These are phyloP conservation scores for Thaleichthys pacificus DNA, from an alignment of 2,797 vertebrate species.

Conservation along the genomic window DNA sequence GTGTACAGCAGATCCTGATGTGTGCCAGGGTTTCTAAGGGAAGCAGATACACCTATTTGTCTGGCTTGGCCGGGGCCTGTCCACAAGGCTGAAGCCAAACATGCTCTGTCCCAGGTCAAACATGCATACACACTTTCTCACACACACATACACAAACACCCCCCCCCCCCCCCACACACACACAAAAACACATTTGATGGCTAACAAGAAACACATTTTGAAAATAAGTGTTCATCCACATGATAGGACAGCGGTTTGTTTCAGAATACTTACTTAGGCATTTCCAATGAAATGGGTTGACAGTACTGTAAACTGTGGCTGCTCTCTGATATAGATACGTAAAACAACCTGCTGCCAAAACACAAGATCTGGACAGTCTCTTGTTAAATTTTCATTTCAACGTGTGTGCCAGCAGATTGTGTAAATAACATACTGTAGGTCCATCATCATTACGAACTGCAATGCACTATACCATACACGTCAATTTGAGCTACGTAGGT, in stretches of 20 bases:
- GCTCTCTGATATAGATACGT: neutral
- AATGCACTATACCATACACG: no score
- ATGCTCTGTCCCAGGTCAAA: conserved; percentile 56
- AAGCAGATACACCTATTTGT: conserved; percentile 64
- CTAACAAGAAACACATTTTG: neutral
- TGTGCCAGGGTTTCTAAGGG: conserved; percentile 45
- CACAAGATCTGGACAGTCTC: conserved; percentile 2
- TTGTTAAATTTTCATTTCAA: conserved; percentile 12
- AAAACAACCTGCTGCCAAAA: neutral
- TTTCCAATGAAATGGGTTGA: neutral
- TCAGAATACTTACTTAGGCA: neutral
- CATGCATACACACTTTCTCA: conserved; percentile 26
- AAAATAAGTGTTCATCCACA: neutral
- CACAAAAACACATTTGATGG: neutral
- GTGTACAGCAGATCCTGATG: conserved; percentile 46
- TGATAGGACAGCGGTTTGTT: neutral
- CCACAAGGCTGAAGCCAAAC: conserved; percentile 51
- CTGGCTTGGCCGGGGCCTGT: conserved; percentile 57
- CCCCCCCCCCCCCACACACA: neutral
- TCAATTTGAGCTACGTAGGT: no score
- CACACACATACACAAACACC: neutral
- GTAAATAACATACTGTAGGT: no score
- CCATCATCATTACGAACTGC: no score
- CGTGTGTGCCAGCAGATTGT: neutral
- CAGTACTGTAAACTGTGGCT: neutral